Evolutionary conservation across 2,797 vertebrate genomes (phyloP).

Genomic region (Catharus ustulatus): DNA sequence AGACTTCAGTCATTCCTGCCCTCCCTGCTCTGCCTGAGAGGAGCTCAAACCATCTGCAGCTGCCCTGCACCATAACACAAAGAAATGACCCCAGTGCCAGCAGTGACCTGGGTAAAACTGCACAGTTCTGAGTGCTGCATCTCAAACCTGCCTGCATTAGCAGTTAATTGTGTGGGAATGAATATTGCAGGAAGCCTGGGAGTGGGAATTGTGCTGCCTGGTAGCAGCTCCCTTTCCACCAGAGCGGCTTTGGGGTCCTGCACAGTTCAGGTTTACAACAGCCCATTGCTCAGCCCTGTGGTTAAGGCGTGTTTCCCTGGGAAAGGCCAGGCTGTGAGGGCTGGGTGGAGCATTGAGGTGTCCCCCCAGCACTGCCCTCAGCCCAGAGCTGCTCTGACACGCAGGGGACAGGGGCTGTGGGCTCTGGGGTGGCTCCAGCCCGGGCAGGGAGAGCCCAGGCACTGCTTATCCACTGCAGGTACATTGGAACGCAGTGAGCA

Average conservation of each 20-base stretch:
- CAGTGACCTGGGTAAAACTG: background rate
- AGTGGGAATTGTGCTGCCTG: background rate
- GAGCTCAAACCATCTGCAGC: background rate
- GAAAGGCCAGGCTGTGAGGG: background rate
- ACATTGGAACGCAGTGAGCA: accelerated
- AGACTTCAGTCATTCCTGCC: background rate
- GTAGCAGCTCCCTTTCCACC: background rate
- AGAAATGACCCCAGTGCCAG: background rate
- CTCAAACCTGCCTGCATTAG: background rate
- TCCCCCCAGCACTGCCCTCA: background rate
- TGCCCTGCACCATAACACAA: background rate
- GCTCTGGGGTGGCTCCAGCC: background rate
- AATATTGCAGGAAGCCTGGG: background rate
- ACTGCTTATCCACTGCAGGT: background rate
- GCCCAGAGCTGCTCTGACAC: background rate
- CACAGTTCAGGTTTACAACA: background rate
- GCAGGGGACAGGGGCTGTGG: accelerated
- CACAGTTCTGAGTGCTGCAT: background rate
- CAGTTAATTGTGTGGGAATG: background rate
- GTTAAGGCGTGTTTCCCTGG: background rate
- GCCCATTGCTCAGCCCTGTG: background rate
- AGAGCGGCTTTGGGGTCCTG: background rate
- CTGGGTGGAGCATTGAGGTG: background rate
- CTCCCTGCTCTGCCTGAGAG: background rate
- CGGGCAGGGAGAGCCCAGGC: background rate